phyloP scores from a whole-genome alignment of 2,888 invertebrate species.

The Drosophila ustulata region DNA sequence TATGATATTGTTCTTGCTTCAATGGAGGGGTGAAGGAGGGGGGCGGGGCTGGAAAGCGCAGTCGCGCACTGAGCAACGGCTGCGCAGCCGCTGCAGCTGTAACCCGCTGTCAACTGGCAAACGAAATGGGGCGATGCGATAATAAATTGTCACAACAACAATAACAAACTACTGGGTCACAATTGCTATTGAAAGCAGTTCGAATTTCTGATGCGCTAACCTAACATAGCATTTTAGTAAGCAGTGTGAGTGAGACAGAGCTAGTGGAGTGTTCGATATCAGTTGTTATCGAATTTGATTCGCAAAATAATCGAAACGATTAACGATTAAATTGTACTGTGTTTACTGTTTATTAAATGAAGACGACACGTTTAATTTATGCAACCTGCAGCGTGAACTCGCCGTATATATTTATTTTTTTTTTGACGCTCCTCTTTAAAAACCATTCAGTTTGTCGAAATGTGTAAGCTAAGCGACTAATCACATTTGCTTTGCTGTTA shows the following conservation, averaged over 20 bases:
- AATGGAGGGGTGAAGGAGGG: slow-evolving; percentile 12
- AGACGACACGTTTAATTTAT: neutral
- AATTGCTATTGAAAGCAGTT: neutral
- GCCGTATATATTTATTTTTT: neutral
- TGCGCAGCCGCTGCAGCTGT: slow-evolving; percentile 38
- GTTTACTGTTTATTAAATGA: neutral
- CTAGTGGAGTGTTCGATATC: neutral
- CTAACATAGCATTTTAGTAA: neutral
- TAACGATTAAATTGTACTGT: neutral
- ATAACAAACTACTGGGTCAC: slow-evolving; percentile 6
- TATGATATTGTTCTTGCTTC: slow-evolving; percentile 27
- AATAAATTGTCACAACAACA: slow-evolving; percentile 31
- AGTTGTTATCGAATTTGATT: neutral
- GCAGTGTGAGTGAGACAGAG: neutral
- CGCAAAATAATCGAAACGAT: neutral
- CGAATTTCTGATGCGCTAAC: slow-evolving; percentile 20
- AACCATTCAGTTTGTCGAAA: too few species aligned
- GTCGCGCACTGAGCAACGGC: slow-evolving; percentile 13
- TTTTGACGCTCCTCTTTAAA: too few species aligned
- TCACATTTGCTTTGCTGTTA: too few species aligned
- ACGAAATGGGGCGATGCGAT: slow-evolving; percentile 46
- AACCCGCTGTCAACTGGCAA: slow-evolving; percentile 28
- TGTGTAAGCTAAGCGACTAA: too few species aligned
- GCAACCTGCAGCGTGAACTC: slow-evolving; percentile 1
- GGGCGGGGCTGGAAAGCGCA: slow-evolving; percentile 4